Base-by-base conservation (phyloP, 2,797 vertebrate species). In the Chelidonichthys spinosus region DNA sequence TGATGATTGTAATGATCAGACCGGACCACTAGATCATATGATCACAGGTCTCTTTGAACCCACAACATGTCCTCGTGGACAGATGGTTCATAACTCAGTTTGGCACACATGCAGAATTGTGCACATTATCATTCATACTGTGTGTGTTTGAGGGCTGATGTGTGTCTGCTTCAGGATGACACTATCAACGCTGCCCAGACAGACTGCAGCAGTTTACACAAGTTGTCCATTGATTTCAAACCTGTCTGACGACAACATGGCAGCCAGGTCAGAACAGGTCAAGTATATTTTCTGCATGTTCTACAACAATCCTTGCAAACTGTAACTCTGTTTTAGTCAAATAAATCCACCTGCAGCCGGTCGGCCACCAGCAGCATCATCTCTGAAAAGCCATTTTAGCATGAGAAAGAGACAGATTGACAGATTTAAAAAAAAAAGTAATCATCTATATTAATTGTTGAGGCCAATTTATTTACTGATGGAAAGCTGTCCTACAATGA, bases 171-270 rank as follows among this genome's bases (percentile, higher is more conserved):
- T 47, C 8, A 33, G 11, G 4, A 44, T 59, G 18, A 63, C 39
- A 33, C 11, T 17, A 50, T 50, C 10, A 44, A 68, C 15, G 17
- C 17, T 6, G 33, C 2, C 7, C 11, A 47, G 17, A 68, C n/a
- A 58, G 36, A 63, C 55, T 37, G 11, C 18, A 68, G 33, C 11
- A 40, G 59, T 54, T 78, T 52, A 9, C 42, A 55, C 7, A 52
- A 54, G 15, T 40, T 44, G 11, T 6, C 17, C 25, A 11, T 15
- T 25, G 39, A 17, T 5, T 4, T 46, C 11, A 64, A 75, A 75
- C 37, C 11, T 14, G 15, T 18, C 6, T 65, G 9, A 39, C 33
- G 62, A 54, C 39, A 68, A 46, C 13, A 50, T 43, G 11, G 32
- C 25, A 43, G 42, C 37, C 7, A 25, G 7, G 18, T 5, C 13